Conservation (phyloP, 2,113 vertebrate genomes). For the Oxyura jamaicensis region DNA sequence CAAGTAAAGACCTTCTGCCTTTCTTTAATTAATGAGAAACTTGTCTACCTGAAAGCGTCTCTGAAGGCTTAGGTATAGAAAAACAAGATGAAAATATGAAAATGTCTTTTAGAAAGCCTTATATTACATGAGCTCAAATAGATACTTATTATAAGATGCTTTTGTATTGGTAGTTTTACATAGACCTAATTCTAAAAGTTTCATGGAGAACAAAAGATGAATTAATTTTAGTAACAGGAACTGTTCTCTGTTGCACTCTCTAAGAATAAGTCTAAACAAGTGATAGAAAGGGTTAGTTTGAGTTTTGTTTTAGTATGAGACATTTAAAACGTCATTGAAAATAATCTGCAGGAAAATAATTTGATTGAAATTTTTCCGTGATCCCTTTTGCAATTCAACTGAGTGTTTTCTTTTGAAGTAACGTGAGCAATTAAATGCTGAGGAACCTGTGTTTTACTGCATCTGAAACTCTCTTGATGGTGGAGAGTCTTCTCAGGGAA, state of each 20-base stretch:
- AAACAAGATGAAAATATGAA: not conserved
- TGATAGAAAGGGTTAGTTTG: not conserved
- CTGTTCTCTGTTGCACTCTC: not conserved
- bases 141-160: not conserved
- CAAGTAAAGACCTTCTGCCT: not conserved
- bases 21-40: not conserved
- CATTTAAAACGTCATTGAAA: not conserved
- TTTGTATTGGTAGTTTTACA: not conserved
- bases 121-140: not conserved
- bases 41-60: not conserved
- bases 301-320: not conserved
- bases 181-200: not conserved
- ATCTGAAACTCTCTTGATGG: not conserved
- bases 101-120: not conserved
- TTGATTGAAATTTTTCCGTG: not conserved
- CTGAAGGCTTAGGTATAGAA: not conserved
- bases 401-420: conserved; percentile 9
- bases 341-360: not conserved
- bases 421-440: not conserved
- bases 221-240: not conserved
- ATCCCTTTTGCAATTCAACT: not conserved
- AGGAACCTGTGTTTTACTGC: not conserved
- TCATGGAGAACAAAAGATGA: not conserved
- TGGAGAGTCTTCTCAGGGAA: not conserved
- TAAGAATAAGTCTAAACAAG: not conserved